phyloP scores from a whole-genome alignment of 1,140 invertebrate species.

The Chironomus striatipennis region DNA sequence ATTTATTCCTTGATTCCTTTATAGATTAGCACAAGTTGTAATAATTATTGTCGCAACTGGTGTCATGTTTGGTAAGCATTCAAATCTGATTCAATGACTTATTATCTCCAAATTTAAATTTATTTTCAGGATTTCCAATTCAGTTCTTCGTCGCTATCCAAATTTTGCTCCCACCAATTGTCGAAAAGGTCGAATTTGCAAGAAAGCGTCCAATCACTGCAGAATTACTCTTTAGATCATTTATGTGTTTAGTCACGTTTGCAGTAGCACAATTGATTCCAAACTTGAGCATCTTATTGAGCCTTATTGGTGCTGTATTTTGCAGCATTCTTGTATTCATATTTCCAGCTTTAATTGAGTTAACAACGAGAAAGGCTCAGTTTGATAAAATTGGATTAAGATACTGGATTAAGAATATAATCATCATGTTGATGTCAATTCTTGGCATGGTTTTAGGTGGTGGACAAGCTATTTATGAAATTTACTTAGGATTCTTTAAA shows the following conservation, averaged over 20 bases:
- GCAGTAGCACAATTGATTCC: slow-evolving; percentile 72
- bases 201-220: slow-evolving; percentile 42
- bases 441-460: slow-evolving; percentile 64
- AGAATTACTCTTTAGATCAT: slow-evolving; percentile 54
- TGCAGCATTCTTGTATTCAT: slow-evolving; percentile 78
- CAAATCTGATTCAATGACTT: background rate
- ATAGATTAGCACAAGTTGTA: slow-evolving; percentile 48
- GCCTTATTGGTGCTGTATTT: slow-evolving; percentile 79
- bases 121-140: slow-evolving; percentile 52
- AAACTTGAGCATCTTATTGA: slow-evolving; percentile 77
- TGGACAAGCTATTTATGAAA: slow-evolving; percentile 39
- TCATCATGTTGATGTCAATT: slow-evolving; percentile 58
- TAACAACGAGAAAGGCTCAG: slow-evolving; percentile 40
- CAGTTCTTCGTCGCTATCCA: slow-evolving; percentile 76
- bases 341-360: slow-evolving; percentile 80
- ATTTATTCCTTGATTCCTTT: slow-evolving; percentile 22
- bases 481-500: background rate
- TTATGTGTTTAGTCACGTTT: slow-evolving; percentile 62
- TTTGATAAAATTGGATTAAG: slow-evolving; percentile 31
- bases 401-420: slow-evolving; percentile 49
- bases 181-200: slow-evolving; percentile 38
- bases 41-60: slow-evolving; percentile 62
- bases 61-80: slow-evolving; percentile 49
- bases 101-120: no score
- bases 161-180: slow-evolving; percentile 49